Percentiles rank a stretch among this genome's conserved stretches.
Evolutionary conservation across 1,140 invertebrate species (phyloP).

Genomic region (Tetranychus urticae): DNA sequence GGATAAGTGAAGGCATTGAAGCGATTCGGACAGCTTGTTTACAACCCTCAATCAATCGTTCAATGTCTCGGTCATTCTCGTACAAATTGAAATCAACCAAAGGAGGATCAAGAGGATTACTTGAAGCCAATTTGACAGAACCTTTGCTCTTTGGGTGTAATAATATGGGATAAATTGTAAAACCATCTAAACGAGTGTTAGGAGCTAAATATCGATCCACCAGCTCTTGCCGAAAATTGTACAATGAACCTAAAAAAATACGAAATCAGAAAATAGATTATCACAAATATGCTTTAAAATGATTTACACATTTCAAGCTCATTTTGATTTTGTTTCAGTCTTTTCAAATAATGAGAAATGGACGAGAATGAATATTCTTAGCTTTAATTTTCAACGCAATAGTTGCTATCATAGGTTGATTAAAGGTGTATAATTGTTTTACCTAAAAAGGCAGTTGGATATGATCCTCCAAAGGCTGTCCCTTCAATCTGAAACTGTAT

Average conservation of each 20-base stretch:
- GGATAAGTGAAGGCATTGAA: not conserved
- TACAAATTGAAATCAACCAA: conserved; percentile 82
- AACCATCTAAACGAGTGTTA: not conserved
- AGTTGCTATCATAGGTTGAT: not conserved
- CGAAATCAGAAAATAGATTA: not conserved
- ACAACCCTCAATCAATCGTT: conserved; percentile 44
- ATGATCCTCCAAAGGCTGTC: not conserved
- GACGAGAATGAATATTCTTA: too few relatives aligned
- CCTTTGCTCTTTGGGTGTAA: conserved; percentile 45
- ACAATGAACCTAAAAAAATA: too few relatives aligned
- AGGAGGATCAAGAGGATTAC: conserved; percentile 65
- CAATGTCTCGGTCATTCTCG: conserved; percentile 44
- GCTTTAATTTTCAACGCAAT: too few relatives aligned
- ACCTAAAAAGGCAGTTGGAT: not conserved
- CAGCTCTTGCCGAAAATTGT: not conserved
- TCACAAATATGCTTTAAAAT: not conserved
- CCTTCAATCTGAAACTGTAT: conserved; percentile 49
- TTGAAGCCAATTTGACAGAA: conserved; percentile 39
- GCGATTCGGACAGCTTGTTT: not conserved
- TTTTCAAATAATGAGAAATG: not conserved
- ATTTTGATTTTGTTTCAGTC: not conserved
- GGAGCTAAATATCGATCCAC: not conserved
- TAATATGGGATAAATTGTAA: conserved; percentile 28
- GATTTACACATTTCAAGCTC: not conserved
- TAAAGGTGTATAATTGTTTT: not conserved